Conservation (phyloP, 2,888 invertebrate genomes). For the Orgyia antiqua region DNA sequence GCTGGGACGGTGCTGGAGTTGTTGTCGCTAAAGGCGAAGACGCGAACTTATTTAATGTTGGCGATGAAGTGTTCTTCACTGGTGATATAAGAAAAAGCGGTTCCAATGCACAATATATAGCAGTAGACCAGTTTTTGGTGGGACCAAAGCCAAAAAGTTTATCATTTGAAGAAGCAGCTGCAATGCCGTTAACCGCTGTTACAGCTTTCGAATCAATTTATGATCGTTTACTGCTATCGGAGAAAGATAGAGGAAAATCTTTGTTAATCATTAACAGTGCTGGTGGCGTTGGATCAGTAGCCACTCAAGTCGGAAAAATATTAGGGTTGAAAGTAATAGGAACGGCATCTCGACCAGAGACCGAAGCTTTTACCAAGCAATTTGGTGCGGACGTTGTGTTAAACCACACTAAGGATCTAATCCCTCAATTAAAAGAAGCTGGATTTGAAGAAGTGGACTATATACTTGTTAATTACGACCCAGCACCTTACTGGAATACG, state of each 20-base stretch:
- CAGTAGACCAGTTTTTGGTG: constrained; percentile 49
- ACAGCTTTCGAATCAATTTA: constrained; percentile 58
- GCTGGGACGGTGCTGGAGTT: constrained; percentile 63
- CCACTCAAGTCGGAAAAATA: constrained; percentile 55
- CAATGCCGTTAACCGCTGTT: constrained; percentile 57
- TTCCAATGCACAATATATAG: constrained; percentile 58
- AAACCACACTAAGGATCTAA: constrained; percentile 50
- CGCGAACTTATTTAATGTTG: constrained; percentile 43
- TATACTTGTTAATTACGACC: constrained; percentile 62
- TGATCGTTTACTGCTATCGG: constrained; percentile 52
- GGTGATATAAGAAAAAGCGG: constrained; percentile 53
- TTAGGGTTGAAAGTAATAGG: constrained; percentile 60
- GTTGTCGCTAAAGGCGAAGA: constrained; percentile 49
- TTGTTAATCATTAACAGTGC: constrained; percentile 62
- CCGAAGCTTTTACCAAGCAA: constrained; percentile 39
- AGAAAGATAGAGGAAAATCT: constrained; percentile 55
- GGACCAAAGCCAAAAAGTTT: constrained; percentile 54
- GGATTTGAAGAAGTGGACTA: constrained; percentile 58
- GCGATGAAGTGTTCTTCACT: constrained; percentile 62
- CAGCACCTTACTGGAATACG: constrained; percentile 62
- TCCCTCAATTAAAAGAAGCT: constrained; percentile 46
- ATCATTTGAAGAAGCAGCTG: constrained; percentile 62
- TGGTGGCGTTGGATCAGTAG: constrained; percentile 63
- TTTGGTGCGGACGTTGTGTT: constrained; percentile 54
- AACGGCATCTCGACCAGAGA: constrained; percentile 58